Percentiles rank a stretch among this genome's conserved stretches.
Evolutionary conservation across 2,888 invertebrate genomes (phyloP).

Genomic region (Smittia sp.): DNA sequence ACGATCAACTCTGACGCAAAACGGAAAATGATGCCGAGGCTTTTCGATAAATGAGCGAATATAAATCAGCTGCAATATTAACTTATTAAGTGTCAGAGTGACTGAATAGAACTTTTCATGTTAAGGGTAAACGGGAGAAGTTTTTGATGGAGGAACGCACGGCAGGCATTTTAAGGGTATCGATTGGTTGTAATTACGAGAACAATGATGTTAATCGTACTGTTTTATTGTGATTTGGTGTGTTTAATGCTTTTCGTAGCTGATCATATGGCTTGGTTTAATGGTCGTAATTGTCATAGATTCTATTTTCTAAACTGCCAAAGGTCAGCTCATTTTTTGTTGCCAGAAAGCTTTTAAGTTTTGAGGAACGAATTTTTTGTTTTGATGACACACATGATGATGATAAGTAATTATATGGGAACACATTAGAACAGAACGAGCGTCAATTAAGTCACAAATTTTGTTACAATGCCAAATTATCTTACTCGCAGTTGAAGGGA

Average conservation of each 20-base stretch:
- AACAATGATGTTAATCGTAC: constrained; percentile 15
- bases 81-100: background rate
- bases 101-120: background rate
- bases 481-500: no score
- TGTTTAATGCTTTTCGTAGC: constrained; percentile 29
- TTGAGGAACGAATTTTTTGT: no score
- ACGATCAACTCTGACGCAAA: background rate
- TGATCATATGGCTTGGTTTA: no score
- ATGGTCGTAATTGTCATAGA: background rate
- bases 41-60: background rate
- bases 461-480: no score
- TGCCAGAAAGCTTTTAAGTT: no score
- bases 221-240: constrained; percentile 30
- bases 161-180: constrained; percentile 34
- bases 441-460: no score
- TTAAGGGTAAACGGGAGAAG: background rate
- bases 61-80: constrained; percentile 12
- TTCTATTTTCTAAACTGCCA: background rate
- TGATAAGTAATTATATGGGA: no score
- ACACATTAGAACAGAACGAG: no score
- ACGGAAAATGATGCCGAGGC: background rate
- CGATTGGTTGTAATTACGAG: constrained; percentile 32
- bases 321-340: no score
- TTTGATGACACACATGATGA: no score
- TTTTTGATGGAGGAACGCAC: background rate